phyloP scores from a whole-genome alignment of 2,113 vertebrate species.

The Macquaria australasica region DNA sequence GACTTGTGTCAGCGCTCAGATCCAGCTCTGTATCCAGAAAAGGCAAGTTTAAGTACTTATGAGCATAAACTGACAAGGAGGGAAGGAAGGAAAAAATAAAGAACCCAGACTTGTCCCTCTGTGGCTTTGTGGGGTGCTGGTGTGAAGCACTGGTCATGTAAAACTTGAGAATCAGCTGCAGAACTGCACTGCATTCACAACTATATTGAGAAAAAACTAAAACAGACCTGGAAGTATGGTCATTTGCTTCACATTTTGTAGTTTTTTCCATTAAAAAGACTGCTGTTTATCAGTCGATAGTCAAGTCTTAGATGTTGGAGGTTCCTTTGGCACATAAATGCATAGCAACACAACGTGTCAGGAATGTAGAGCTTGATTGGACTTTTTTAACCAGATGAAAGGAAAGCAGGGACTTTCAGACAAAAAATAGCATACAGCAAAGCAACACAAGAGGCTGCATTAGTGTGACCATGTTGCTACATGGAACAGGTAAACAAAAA shows the following conservation, averaged over 20 bases:
- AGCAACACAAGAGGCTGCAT: background rate
- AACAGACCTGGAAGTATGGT: background rate
- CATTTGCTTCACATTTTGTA: background rate
- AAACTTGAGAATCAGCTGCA: background rate
- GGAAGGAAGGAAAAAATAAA: constrained; percentile 6
- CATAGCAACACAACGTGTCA: constrained; percentile 2
- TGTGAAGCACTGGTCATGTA: background rate
- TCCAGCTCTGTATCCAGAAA: constrained; percentile 6
- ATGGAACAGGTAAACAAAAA: constrained; percentile 6
- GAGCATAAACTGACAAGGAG: constrained; percentile 31
- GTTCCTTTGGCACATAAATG: constrained; percentile 12
- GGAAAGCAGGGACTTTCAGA: background rate
- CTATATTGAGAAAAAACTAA: background rate
- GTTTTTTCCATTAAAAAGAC: too few species aligned
- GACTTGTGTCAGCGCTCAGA: background rate
- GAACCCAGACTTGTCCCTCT: background rate
- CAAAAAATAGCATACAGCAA: background rate
- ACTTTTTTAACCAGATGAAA: constrained; percentile 27
- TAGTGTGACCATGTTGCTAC: background rate
- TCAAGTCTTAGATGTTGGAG: constrained; percentile 1
- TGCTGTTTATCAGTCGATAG: background rate
- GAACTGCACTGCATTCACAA: background rate
- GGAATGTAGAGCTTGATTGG: background rate
- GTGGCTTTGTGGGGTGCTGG: background rate
- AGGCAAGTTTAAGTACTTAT: constrained; percentile 1